Percentiles rank a stretch among this genome's conserved stretches.
phyloP scores from a whole-genome alignment of 2,113 vertebrate genomes.

The Albula glossodonta region DNA sequence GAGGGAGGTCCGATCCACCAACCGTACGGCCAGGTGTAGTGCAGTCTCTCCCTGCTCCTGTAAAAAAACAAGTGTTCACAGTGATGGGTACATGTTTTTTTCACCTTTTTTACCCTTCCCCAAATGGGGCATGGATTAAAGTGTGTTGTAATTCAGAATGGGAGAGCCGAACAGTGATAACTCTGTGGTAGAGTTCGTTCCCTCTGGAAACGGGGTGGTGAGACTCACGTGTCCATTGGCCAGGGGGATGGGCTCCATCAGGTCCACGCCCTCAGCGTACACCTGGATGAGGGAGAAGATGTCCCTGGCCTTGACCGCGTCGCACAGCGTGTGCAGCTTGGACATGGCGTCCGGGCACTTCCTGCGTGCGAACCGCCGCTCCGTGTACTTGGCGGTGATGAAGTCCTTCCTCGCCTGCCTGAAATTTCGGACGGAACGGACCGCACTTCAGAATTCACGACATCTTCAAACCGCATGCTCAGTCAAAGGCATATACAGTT shows the following conservation, averaged over 20 bases:
- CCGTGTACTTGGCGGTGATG: conserved; percentile 95
- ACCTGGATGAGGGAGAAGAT: conserved; percentile 92
- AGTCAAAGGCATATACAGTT: neutral
- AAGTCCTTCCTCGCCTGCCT: conserved; percentile 98
- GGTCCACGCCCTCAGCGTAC: conserved; percentile 90
- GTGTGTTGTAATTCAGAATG: neutral
- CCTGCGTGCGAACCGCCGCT: conserved; percentile 86
- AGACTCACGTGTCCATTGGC: conserved; percentile 93
- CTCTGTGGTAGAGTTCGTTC: neutral
- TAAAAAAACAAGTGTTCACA: conserved; percentile 2
- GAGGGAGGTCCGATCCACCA: conserved; percentile 93
- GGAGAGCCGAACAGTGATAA: neutral
- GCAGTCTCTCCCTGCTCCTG: conserved; percentile 95
- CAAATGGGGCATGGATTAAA: too few relatives aligned
- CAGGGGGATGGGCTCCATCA: conserved; percentile 93
- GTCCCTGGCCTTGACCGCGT: conserved; percentile 91
- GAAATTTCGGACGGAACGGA: conserved; percentile 22
- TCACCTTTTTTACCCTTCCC: too few relatives aligned
- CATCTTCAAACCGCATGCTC: neutral
- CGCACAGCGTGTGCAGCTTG: conserved; percentile 87
- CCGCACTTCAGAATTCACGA: neutral
- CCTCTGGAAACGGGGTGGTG: neutral
- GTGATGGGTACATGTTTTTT: neutral
- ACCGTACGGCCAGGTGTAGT: conserved; percentile 91
- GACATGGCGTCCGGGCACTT: conserved; percentile 75